Evolutionary conservation across 1,140 invertebrate species (phyloP).

Genomic region (Adelges cooleyi): DNA sequence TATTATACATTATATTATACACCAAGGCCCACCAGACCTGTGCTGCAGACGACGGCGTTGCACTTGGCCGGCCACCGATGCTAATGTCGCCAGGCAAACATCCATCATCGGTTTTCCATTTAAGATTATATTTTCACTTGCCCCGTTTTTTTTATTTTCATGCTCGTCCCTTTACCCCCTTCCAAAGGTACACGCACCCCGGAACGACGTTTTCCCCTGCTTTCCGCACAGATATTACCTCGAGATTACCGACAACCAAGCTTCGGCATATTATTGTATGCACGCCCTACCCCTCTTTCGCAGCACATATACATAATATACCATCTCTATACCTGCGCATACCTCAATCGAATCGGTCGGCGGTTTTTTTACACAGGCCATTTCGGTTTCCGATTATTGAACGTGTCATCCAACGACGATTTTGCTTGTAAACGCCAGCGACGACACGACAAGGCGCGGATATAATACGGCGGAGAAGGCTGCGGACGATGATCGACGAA

Average conservation of each 20-base stretch:
- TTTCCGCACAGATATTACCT: conserved; percentile 1
- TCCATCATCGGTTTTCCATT: conserved; percentile 28
- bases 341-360: conserved; percentile 1
- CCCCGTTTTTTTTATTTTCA: too few species aligned
- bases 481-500: too few species aligned
- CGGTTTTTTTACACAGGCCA: conserved; percentile 11
- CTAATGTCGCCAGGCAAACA: conserved; percentile 26
- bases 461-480: too few species aligned
- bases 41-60: not conserved
- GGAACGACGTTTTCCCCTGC: not conserved
- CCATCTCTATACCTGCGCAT: not conserved
- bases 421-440: not conserved
- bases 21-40: not conserved
- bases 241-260: not conserved
- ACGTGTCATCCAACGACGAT: not conserved
- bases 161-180: too few species aligned
- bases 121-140: conserved; percentile 2
- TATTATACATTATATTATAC: too few species aligned
- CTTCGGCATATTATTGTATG: not conserved
- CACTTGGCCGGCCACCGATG: conserved; percentile 21
- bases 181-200: too few species aligned
- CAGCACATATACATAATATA: not conserved
- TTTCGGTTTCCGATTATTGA: conserved; percentile 1
- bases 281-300: too few species aligned
- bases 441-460: not conserved